These are phyloP conservation scores for Arctia plantaginis DNA, from an alignment of 2,888 invertebrate genomes.

Conservation along the genomic window DNA sequence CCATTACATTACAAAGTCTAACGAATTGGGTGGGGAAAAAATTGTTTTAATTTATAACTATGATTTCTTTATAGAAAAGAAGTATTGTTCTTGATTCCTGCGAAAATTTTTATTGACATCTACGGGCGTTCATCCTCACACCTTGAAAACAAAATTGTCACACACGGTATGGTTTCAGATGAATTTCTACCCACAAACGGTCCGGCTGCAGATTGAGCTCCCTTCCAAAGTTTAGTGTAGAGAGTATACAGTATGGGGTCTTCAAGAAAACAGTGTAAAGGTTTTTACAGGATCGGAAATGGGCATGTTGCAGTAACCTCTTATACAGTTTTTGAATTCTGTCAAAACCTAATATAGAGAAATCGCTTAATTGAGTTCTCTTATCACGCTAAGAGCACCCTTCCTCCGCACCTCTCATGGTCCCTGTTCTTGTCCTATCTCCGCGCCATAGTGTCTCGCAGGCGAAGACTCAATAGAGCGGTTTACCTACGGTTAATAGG, in stretches of 20 bases:
- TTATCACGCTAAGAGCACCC: too few species aligned
- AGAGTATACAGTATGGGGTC: background rate
- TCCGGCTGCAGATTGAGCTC: background rate
- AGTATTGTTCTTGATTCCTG: background rate
- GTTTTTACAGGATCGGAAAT: background rate
- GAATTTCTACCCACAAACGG: too few species aligned
- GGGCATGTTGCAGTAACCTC: too few species aligned
- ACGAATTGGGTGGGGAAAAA: background rate
- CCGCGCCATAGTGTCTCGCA: too few species aligned
- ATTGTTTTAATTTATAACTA: background rate
- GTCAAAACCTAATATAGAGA: background rate
- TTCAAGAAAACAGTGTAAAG: background rate
- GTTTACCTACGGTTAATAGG: too few species aligned
- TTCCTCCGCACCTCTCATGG: too few species aligned
- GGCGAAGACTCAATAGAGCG: too few species aligned
- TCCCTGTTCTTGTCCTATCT: too few species aligned
- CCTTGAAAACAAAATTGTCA: background rate
- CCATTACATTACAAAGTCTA: background rate
- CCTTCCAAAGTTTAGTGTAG: background rate
- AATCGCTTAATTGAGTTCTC: too few species aligned
- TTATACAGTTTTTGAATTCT: background rate
- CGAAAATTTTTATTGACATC: too few species aligned
- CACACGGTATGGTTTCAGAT: too few species aligned
- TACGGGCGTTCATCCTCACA: too few species aligned
- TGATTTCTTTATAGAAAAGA: background rate